Evolutionary conservation across 2,888 invertebrate species (phyloP).

Genomic region (Pyrgus malvae): DNA sequence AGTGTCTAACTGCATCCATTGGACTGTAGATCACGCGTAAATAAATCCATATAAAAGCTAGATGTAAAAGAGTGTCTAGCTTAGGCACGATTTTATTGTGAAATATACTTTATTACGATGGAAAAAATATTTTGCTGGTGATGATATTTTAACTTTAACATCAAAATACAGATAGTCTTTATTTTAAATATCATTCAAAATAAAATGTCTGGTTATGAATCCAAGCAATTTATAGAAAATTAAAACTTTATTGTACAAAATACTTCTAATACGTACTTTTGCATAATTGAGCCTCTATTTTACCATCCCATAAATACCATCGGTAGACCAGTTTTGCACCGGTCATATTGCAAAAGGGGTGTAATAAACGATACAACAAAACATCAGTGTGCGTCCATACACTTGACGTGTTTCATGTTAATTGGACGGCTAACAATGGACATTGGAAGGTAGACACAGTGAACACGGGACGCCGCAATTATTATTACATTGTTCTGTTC

Average conservation of each 20-base stretch:
- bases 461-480: constrained; percentile 50
- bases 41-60: constrained; percentile 32
- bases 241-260: too few relatives aligned
- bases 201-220: too few relatives aligned
- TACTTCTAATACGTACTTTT: too few relatives aligned
- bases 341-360: constrained; percentile 62
- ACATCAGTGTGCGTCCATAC: constrained; percentile 62
- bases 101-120: too few relatives aligned
- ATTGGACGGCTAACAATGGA: constrained; percentile 72
- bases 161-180: too few relatives aligned
- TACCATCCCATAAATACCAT: too few relatives aligned
- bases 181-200: too few relatives aligned
- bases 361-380: constrained; percentile 63
- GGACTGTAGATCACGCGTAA: constrained; percentile 31
- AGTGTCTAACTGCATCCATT: constrained; percentile 52
- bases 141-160: too few relatives aligned
- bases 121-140: too few relatives aligned
- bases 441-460: constrained; percentile 51
- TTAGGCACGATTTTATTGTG: neutral
- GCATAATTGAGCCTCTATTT: too few relatives aligned
- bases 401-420: constrained; percentile 73
- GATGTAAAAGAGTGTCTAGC: constrained; percentile 1
- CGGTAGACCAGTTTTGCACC: too few relatives aligned
- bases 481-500: constrained; percentile 76
- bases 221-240: too few relatives aligned